Percentiles rank a stretch among this genome's conserved stretches.
phyloP scores from a whole-genome alignment of 2,797 vertebrate genomes.

The Merluccius polli region DNA sequence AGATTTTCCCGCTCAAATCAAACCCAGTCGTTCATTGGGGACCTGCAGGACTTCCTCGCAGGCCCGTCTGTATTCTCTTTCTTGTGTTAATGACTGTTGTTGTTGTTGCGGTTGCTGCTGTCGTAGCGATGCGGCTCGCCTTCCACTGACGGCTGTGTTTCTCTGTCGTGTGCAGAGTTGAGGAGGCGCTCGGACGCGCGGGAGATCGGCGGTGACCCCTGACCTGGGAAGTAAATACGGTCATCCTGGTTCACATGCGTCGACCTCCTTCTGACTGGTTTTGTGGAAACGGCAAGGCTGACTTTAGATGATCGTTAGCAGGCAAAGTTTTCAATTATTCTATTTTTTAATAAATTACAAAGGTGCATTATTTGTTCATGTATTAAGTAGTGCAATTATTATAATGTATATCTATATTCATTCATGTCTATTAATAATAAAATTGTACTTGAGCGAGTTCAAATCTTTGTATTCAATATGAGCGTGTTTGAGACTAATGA shows the following conservation, averaged over 20 bases:
- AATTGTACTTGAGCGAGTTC: neutral
- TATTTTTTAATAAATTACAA: neutral
- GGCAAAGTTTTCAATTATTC: neutral
- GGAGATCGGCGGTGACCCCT: constrained; percentile 34
- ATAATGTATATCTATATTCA: neutral
- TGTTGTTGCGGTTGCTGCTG: constrained; percentile 36
- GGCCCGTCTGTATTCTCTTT: constrained; percentile 70
- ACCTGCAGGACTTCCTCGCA: constrained; percentile 67
- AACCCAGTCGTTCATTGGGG: constrained; percentile 76
- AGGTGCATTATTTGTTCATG: neutral
- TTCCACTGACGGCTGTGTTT: constrained; percentile 67
- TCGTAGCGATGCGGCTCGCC: constrained; percentile 45
- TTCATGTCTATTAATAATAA: constrained; percentile 9
- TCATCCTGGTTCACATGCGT: neutral
- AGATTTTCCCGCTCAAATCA: constrained; percentile 72
- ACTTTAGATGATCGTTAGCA: neutral
- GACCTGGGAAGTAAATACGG: constrained; percentile 55
- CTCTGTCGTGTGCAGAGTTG: constrained; percentile 73
- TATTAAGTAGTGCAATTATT: neutral
- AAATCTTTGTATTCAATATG: neutral
- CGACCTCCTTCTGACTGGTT: too few relatives aligned
- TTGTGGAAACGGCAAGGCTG: neutral
- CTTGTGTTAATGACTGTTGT: constrained; percentile 65
- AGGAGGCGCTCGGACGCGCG: constrained; percentile 68
- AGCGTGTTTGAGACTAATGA: constrained; percentile 45